A percentile compares a stretch with the other conserved stretches of the same genome.
phyloP scores from a whole-genome alignment of 2,113 vertebrate genomes.

The Bufo bufo region DNA sequence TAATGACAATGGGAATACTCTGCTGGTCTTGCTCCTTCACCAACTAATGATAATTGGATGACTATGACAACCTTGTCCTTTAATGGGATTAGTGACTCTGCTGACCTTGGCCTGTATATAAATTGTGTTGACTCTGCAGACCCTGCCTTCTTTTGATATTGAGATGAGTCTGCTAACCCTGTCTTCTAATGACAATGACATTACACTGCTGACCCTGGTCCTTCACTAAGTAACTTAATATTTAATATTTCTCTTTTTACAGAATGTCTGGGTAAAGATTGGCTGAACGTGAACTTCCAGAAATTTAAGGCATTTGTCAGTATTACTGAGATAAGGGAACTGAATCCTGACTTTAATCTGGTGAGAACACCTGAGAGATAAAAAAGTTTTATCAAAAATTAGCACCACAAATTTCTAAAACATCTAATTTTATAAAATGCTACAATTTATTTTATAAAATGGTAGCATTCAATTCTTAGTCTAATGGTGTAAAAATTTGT shows the following conservation, averaged over 20 bases:
- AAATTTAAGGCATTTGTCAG: conserved; percentile 49
- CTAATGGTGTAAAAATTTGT: no score
- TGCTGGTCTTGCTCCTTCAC: neutral
- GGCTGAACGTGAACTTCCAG: conserved; percentile 42
- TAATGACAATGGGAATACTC: neutral
- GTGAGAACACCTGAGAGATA: conserved; percentile 48
- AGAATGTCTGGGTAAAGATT: conserved; percentile 56
- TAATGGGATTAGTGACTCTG: neutral
- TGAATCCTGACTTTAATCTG: conserved; percentile 49
- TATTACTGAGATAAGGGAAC: conserved; percentile 38
- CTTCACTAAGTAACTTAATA: neutral
- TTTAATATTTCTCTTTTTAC: conserved; percentile 21
- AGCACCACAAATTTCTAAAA: no score
- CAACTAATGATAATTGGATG: neutral
- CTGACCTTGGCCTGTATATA: no score
- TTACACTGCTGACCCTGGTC: neutral
- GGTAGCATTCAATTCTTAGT: no score
- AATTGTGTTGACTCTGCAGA: neutral
- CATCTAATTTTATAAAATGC: neutral
- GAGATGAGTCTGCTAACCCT: neutral
- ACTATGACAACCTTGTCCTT: neutral
- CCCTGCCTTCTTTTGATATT: neutral
- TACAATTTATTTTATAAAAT: neutral
- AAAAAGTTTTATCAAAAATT: no score
- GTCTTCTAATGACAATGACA: neutral